Base-by-base conservation (phyloP, 2,113 vertebrate genomes). In the Grammomys surdaster region DNA sequence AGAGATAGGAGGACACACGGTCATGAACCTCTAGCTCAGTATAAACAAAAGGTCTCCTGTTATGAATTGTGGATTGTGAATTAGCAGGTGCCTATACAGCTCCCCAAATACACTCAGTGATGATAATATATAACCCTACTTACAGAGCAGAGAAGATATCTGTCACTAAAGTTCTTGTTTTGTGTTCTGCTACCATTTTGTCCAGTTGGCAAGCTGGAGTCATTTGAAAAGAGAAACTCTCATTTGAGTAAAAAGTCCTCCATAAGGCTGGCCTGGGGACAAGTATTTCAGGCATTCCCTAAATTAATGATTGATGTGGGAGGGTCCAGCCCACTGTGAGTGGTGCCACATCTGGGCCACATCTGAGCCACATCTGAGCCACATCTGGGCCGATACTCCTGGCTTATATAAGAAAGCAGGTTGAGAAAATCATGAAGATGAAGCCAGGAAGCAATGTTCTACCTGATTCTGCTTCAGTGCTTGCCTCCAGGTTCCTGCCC, bases 11-110 rank as follows among this genome's bases (percentile, higher is more conserved):
- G 7, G 22, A 51, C 13, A 56, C 4, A 3, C 11, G 1, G 0
- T 3, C 0, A 0, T 19, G n/a, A 14, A 6, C 7, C 40, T 78
- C 6, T 33, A 3, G 60, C 36, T 43, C 31, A 1, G 2, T 2
- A 0, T 28, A 26, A 14, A 1, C 28, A 10, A 11, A 70, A 54
- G 24, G 43, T 67, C 7, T 78, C 58, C 5, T 40, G 2, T 33
- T 33, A 5, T 26, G 17, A 5, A 28, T 33, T 48, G 6, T 20
- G 10, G 6, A 28, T 33, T 48, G 6, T 3, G 1, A 5, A 56
- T 9, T 31, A n/a, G 4, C 33, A 10, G 1, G 1, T 19, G 65
- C 54, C 19, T 36, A 28, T 48, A 0, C 56, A 58, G 56, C 13
- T n/a, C 48, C 43, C 56, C 46, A 2, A 69, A 11, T 22, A 10